Evolutionary conservation across 64 coral and sea anemone genomes (phyloP).

Genomic region (Astreopora myriophthalma): DNA sequence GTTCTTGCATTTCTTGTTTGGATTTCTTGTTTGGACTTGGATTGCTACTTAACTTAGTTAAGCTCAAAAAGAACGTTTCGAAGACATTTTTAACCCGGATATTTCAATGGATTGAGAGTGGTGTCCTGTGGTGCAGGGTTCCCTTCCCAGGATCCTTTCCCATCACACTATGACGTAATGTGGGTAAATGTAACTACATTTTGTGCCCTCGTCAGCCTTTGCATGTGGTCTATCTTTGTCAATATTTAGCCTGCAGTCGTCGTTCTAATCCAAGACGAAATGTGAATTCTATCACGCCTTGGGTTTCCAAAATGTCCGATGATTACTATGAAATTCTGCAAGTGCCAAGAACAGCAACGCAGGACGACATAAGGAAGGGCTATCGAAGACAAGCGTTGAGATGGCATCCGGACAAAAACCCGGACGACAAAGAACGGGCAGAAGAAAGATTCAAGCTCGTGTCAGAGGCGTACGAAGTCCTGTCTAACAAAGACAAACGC

Average conservation of each 20-base stretch:
- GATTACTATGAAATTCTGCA: slow-evolving; percentile 88
- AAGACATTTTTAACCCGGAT: too few species aligned
- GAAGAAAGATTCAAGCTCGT: slow-evolving; percentile 87
- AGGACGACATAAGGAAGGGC: slow-evolving; percentile 84
- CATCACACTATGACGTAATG: background rate
- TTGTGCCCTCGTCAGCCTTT: background rate
- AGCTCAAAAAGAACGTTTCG: too few species aligned
- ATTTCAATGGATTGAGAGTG: too few species aligned
- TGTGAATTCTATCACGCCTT: background rate
- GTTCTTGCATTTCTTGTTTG: too few species aligned
- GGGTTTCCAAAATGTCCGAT: background rate
- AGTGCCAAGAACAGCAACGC: slow-evolving; percentile 53
- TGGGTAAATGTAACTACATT: background rate
- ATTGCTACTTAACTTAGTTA: too few species aligned
- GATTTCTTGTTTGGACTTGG: too few species aligned
- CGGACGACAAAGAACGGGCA: slow-evolving; percentile 69
- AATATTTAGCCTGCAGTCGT: background rate
- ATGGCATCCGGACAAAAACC: slow-evolving; percentile 97
- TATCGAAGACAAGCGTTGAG: slow-evolving; percentile 85
- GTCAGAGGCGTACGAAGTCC: slow-evolving; percentile 90
- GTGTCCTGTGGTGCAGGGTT: too few species aligned
- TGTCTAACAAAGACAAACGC: slow-evolving; percentile 91
- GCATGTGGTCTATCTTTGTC: background rate
- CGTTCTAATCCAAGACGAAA: background rate
- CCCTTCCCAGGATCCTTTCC: too few species aligned